Evolutionary conservation across 2,888 invertebrate species (phyloP), one percentile per base, ranked within the genome.

Genomic region (Anarsia innoxiella): DNA sequence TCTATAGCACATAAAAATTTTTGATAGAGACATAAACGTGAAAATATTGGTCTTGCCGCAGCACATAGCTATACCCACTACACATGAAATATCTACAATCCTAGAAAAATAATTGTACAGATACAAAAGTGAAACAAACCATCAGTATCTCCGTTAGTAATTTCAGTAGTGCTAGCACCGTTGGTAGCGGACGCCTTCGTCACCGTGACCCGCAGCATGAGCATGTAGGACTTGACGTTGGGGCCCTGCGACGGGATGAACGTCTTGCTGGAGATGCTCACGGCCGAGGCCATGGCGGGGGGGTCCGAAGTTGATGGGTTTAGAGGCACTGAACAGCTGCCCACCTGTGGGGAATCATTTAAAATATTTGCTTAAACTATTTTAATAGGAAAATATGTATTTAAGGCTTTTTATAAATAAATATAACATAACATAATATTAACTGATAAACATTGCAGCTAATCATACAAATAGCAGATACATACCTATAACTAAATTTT

Each of bases 181-280:
- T 69, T 77, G 3, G 59, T 53, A 5, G 52, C 10, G 59, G 51
- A 3, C 1, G 67, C 59, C 41, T 66, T 69, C 2, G 83, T 79
- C 11, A 86, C 78, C 0, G 85, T 89, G 3, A 94, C 93, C 54
- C 91, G 86, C 44, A 95, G 86, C 65, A 94, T 86, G 28, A 96
- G 87, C 78, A 93, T 91, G 65, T 92, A 94, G 1, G 94, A 93
- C 69, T 93, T 93, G 23, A 93, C 92, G 55, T 92, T 87, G 41
- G 93, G 91, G 2, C 93, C 93, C 48, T 92, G 92, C 9, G 89
- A 89, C 23, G 91, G 88, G 59, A 89, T 91, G 71, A 97, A 95
- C 19, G 92, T 90, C 59, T 95, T 94, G 51, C 93, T 92, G 27
- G 95, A 92, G 66, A 96, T 93, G 56, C 94, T 93, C 39, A 96